phyloP scores from a whole-genome alignment of 2,888 invertebrate species.

The Trachelus troglodyta region DNA sequence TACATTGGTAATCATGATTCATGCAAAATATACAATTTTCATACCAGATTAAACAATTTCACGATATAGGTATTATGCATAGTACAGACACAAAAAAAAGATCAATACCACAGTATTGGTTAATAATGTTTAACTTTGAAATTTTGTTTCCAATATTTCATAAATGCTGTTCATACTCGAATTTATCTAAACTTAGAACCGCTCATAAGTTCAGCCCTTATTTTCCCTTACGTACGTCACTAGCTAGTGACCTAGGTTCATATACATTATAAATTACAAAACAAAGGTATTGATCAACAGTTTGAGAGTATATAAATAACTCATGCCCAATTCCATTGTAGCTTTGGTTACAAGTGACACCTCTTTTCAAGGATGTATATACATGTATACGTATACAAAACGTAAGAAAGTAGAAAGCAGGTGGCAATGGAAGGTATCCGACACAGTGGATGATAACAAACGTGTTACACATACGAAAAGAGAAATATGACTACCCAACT shows the following conservation, averaged over 20 bases:
- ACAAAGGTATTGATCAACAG: neutral
- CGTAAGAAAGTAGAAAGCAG: neutral
- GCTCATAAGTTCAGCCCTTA: neutral
- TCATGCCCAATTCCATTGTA: neutral
- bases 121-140: neutral
- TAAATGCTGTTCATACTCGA: neutral
- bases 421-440: neutral
- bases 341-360: neutral
- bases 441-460: neutral
- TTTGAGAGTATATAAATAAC: neutral
- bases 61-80: neutral
- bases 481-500: neutral
- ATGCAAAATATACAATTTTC: neutral
- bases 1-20: neutral
- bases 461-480: neutral
- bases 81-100: neutral
- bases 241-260: neutral
- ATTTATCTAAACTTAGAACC: neutral
- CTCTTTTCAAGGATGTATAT: neutral
- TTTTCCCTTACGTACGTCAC: neutral
- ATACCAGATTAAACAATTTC: neutral
- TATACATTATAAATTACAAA: neutral
- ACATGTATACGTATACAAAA: neutral
- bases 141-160: neutral
- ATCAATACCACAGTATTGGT: neutral